Evolutionary conservation across 1,140 invertebrate species (phyloP), one percentile per base, ranked within the genome.

Genomic region (Brachionus koreanus): DNA sequence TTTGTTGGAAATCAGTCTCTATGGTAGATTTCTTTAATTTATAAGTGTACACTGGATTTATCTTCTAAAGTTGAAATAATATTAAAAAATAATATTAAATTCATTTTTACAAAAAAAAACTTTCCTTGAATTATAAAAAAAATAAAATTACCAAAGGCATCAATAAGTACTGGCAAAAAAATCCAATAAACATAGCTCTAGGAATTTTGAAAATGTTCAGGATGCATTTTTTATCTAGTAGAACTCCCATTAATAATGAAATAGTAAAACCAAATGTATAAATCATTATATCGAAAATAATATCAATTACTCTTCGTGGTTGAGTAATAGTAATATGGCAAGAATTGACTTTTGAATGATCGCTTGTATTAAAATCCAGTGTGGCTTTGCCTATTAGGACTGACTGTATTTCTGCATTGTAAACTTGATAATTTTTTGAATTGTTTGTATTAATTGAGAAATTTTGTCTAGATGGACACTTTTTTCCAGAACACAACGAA

Each of bases 111-210:
- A 46, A 49, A 49, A 42, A 72, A 33, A 42, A 43, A 9, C 12
- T 23, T 10, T 3, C 9, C 16, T 1, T 25, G 2, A 49, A 33
- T n/a, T 3, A 42, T 0, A 39, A 13, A 13, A 65, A 79, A 57
- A 37, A 79, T 13, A 57, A 65, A 79, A 57, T 33, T 79, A 79
- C 76, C 49, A 79, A 39, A 16, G 76, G 76, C 76, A 79, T 79
- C 6, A 79, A 23, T 3, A 79, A n/a, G n/a, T 79, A 79, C 16
- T 79, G 76, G n/a, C 76, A 79, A 25, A 37, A 57, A 79, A 79
- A 39, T 61, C 76, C 76, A 57, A 79, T 39, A 13, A 79, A 61
- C 19, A 79, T 43, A 6, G 76, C 46, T 43, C 5, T 39, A 5
- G 76, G 76, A 49, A 79, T 79, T 65, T 79, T 79, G 4, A 65